Evolutionary conservation across 2,888 invertebrate genomes (phyloP).

Genomic region (Sinhomidia bicolor): DNA sequence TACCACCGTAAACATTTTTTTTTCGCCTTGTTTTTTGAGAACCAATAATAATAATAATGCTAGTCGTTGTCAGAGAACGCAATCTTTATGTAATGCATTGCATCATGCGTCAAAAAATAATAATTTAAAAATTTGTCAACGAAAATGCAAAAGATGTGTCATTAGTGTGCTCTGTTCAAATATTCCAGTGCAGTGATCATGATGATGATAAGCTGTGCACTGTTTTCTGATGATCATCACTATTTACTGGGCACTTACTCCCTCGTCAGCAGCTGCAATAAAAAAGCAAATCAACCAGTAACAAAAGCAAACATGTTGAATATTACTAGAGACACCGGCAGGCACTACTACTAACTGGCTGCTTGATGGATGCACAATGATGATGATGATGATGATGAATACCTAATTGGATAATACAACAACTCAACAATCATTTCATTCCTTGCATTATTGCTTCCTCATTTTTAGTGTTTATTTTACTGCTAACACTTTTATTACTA

Average conservation of each 20-base stretch:
- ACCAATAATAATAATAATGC: background rate
- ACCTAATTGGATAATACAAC: conserved; percentile 30
- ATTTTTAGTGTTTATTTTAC: background rate
- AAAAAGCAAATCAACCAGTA: conserved; percentile 1
- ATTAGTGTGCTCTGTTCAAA: no score
- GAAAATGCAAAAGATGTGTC: background rate
- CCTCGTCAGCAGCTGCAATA: conserved; percentile 2
- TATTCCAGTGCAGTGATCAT: background rate
- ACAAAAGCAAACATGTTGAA: background rate
- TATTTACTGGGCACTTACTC: conserved; percentile 23
- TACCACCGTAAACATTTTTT: background rate
- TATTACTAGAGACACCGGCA: background rate
- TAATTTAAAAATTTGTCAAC: background rate
- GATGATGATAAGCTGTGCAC: background rate
- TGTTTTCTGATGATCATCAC: background rate
- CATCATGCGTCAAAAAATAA: background rate
- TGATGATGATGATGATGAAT: conserved; percentile 22
- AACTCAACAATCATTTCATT: background rate
- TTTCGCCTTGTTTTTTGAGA: background rate
- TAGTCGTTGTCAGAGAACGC: background rate
- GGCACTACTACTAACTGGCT: background rate
- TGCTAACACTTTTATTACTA: no score
- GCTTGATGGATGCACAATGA: no score
- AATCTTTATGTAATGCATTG: background rate
- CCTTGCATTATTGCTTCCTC: background rate